Evolutionary conservation across 2,797 vertebrate species (phyloP).

Genomic region (Picus viridis): DNA sequence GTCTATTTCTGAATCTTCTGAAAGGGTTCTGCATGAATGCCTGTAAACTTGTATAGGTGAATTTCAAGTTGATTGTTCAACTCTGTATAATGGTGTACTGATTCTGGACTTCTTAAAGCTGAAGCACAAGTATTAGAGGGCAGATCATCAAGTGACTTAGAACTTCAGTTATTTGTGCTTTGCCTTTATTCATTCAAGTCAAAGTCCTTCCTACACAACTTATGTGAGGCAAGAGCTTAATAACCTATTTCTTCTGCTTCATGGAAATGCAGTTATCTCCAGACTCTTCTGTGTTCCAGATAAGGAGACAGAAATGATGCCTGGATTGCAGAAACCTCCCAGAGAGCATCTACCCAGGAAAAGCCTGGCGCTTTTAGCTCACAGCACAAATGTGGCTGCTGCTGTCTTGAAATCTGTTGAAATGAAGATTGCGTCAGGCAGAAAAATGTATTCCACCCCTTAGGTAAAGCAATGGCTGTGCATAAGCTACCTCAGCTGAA

Average conservation of each 20-base stretch:
- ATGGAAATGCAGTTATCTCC: neutral
- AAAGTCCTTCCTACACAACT: neutral
- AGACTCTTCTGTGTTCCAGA: neutral
- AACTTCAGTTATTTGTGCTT: neutral
- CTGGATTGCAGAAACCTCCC: neutral
- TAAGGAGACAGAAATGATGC: neutral
- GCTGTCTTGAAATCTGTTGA: conserved; percentile 39
- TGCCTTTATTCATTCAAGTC: neutral
- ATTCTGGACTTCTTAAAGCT: neutral
- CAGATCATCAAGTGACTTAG: neutral
- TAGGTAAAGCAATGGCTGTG: conserved; percentile 40
- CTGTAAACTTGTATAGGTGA: neutral
- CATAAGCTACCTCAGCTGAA: conserved; percentile 6
- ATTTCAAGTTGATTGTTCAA: neutral
- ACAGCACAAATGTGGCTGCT: conserved; percentile 7
- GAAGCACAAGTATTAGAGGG: neutral
- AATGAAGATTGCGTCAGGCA: conserved; percentile 20
- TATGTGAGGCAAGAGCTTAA: neutral
- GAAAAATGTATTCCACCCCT: conserved; percentile 47
- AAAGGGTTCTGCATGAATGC: neutral
- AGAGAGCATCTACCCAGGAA: neutral
- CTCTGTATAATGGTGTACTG: neutral
- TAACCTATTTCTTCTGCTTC: neutral
- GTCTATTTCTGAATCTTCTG: neutral
- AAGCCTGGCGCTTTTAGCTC: conserved; percentile 35